Base-by-base conservation (phyloP, 2,797 vertebrate species). In the Ctenopoma kingsleyae region DNA sequence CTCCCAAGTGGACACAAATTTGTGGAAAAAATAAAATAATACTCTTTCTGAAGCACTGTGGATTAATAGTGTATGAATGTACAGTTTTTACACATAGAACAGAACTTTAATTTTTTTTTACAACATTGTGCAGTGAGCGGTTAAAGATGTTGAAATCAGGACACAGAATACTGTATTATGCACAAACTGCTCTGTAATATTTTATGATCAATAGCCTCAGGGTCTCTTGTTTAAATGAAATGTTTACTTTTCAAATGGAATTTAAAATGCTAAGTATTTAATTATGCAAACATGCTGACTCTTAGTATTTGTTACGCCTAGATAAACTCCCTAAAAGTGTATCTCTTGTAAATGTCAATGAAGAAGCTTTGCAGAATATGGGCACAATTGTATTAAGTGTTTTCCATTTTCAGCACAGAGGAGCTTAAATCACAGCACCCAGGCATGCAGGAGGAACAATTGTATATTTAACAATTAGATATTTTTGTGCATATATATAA, bases 171-270 rank as follows among this genome's bases (percentile, higher is more conserved):
- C 30, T 74, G 20, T 47, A 38, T 71, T 41, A 48, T 27, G 25
- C 59, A 63, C 20, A 2, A 35, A 71, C 44, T 69, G 58, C 44
- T 56, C 36, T 54, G 61, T 83, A 68, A 77, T 79, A 51, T 80
- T 84, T 84, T 32, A 77, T 76, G 67, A 84, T 82, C 55, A 77
- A 78, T 74, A 51, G 38, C 74, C 68, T 64, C 25, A 2, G 53
- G 69, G 44, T 60, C 19, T 32, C 62, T 69, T 73, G 58, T 76
- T 67, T 71, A 71, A 83, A 78, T 75, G 43, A 79, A 82, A 85
- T 83, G 71, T 86, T 86, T 87, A 68, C 71, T 76, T 84, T 72
- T 69, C 35, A 83, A 87, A 88, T 82, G 8, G 46, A 76, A 83
- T 79, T 74, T 74, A 8, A 87, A 82, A 87, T 84, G 64, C 56